These are phyloP conservation scores for Heliconius congener DNA, from an alignment of 1,140 invertebrate species.

Conservation along the genomic window DNA sequence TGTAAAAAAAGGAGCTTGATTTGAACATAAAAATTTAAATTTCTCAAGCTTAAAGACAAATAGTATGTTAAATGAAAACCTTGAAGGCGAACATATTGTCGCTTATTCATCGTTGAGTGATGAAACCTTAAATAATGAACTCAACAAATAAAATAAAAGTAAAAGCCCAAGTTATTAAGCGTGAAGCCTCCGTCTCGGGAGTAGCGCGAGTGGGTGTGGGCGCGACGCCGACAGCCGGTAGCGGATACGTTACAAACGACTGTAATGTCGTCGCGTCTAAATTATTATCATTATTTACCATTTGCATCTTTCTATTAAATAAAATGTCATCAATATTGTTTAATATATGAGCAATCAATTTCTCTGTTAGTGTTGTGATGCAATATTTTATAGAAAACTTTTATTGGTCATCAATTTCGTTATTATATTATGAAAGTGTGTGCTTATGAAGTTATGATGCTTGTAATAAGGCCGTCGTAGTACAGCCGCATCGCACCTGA, in stretches of 20 bases:
- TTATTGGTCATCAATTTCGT: too few species aligned
- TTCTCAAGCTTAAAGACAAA: not conserved
- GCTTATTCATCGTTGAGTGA: not conserved
- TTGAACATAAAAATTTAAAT: not conserved
- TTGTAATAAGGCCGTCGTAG: too few species aligned
- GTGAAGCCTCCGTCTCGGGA: not conserved
- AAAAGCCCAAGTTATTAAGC: not conserved
- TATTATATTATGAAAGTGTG: too few species aligned
- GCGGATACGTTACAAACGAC: not conserved
- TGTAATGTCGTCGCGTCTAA: not conserved
- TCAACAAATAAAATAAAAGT: not conserved
- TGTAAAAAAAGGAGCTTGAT: not conserved
- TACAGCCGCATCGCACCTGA: too few species aligned
- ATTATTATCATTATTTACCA: not conserved
- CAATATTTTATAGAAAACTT: not conserved
- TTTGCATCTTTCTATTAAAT: constrained; percentile 13
- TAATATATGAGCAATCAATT: not conserved
- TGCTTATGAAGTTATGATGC: too few species aligned
- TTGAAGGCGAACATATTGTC: not conserved
- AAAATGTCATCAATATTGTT: constrained; percentile 8
- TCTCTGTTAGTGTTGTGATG: not conserved
- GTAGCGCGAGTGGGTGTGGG: not conserved
- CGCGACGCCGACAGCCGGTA: constrained; percentile 4
- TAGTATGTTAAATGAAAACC: not conserved
- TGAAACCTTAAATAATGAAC: not conserved